These are phyloP conservation scores for Bufo bufo DNA, from an alignment of 2,113 vertebrate species.

Conservation along the genomic window DNA sequence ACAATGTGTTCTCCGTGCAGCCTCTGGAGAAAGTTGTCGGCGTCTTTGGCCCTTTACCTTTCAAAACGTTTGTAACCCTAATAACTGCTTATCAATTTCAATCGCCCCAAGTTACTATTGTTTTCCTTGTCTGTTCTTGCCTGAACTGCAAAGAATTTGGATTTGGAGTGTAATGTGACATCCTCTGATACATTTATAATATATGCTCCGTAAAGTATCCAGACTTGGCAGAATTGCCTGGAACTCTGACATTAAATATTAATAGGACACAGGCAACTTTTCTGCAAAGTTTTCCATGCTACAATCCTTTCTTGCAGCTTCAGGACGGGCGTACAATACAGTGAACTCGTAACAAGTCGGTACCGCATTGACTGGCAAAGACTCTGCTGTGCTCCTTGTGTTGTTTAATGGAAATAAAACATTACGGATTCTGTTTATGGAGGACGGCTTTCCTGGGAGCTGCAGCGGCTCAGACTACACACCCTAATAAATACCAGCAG, in stretches of 20 bases:
- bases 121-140: no score
- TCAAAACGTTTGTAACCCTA: no score
- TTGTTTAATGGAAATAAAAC: slow-evolving; percentile 15
- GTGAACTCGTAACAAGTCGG: slow-evolving; percentile 12
- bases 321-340: slow-evolving; percentile 6
- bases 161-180: neutral
- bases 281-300: slow-evolving; percentile 41
- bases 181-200: neutral
- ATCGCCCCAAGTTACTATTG: no score
- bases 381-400: slow-evolving; percentile 24
- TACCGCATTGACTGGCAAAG: neutral
- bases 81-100: no score
- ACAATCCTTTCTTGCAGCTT: neutral
- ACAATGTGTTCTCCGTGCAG: no score
- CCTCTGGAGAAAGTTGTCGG: no score
- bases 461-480: neutral
- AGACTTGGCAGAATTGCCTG: neutral
- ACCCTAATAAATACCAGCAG: slow-evolving; percentile 20
- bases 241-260: slow-evolving; percentile 30
- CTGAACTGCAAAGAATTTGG: neutral
- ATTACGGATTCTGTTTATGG: slow-evolving; percentile 47
- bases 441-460: neutral
- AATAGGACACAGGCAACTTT: neutral
- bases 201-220: neutral
- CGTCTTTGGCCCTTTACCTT: no score